Evolutionary conservation across 2,113 vertebrate genomes (phyloP), one percentile per base, ranked within the genome.

Genomic region (Cygnus buccinator): DNA sequence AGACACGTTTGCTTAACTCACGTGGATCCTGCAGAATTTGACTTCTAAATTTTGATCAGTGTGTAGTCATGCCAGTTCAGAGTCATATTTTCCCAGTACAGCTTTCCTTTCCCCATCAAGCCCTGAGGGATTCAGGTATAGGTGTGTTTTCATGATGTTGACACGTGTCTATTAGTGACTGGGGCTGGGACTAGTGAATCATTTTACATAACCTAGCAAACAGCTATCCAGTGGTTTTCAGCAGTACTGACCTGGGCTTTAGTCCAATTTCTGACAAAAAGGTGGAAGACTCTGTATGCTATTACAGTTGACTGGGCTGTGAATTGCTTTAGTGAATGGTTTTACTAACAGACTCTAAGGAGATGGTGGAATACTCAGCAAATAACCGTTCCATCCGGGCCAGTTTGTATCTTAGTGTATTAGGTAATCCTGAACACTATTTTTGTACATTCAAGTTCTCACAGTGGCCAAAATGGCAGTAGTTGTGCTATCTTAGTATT

Each of bases 121-220:
- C 91, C 93, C 91, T 2, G 23, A 92, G 92, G 88, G 70, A 37
- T 76, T 75, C 41, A 46, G 58, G 21, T 52, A 78, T 75, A 89
- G 86, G 90, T 73, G 89, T 96, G 92, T 90, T 95, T 77, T 76
- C 82, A 84, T 48, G 84, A 82, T 79, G 80, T 89, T 2, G 21
- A 94, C 95, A 87, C 21, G 26, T 93, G 77, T 70, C 77, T 96
- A 43, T 86, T 93, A 89, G 70, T 79, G 72, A 90, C 43, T 96
- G 79, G 70, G 66, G 37, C 66, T 65, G 84, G 63, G 80, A 90
- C 74, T 90, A 93, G 81, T 89, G 76, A 96, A 81, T 96, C 88
- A 86, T 74, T 92, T 95, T 70, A 29, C 75, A 83, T 85, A 93
- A 89, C 52, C 39, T 58, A 87, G 57, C 76, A 88, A 94, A 85